phyloP scores from a whole-genome alignment of 2,797 vertebrate species.

The Hoplostethus mediterraneus region DNA sequence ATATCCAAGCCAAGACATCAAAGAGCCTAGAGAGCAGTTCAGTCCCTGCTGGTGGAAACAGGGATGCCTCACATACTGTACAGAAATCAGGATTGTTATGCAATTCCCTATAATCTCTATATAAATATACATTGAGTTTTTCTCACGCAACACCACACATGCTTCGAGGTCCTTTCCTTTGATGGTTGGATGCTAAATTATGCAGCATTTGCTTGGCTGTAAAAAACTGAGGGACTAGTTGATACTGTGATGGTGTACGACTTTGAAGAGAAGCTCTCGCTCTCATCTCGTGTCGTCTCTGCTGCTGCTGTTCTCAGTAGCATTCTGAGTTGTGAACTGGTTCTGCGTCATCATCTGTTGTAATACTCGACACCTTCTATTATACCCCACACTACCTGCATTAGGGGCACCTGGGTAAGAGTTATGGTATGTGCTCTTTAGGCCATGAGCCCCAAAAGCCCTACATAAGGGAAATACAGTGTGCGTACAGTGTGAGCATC shows the following conservation, averaged over 20 bases:
- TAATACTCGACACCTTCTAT: not conserved
- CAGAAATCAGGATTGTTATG: slow-evolving; percentile 39
- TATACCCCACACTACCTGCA: not conserved
- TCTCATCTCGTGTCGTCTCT: not conserved
- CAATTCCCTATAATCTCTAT: slow-evolving; percentile 25
- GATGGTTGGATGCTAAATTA: not conserved
- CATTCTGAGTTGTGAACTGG: not conserved
- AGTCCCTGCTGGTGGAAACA: slow-evolving; percentile 50
- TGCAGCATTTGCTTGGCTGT: not conserved
- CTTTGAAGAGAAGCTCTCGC: not conserved
- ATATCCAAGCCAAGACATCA: slow-evolving; percentile 58
- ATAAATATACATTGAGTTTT: slow-evolving; percentile 4
- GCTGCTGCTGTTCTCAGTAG: not conserved
- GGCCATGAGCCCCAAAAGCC: too few relatives aligned
- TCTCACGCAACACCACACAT: not conserved
- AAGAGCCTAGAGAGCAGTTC: slow-evolving; percentile 52
- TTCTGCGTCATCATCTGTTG: not conserved
- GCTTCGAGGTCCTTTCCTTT: not conserved
- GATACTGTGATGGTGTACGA: not conserved
- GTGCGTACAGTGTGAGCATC: too few relatives aligned
- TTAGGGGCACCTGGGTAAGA: not conserved
- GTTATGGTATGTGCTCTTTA: too few relatives aligned
- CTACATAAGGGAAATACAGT: too few relatives aligned
- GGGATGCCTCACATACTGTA: slow-evolving; percentile 38
- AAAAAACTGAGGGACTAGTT: not conserved